Evolutionary conservation across 2,113 vertebrate species (phyloP).

Genomic region (Neofelis nebulosa): DNA sequence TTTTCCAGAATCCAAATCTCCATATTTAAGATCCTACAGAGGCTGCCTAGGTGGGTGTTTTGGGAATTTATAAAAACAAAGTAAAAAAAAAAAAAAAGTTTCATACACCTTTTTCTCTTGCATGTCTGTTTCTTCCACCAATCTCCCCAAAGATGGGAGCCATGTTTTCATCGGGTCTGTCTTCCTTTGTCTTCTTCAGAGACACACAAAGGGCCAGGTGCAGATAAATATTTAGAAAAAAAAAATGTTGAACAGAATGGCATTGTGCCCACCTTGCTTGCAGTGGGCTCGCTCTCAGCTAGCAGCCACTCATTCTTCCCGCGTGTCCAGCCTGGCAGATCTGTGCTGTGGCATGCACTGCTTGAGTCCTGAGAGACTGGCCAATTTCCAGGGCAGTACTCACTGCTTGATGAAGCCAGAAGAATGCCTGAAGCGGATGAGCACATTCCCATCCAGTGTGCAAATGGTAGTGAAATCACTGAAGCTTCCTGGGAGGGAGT

Average conservation of each 20-base stretch:
- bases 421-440: constrained; percentile 58
- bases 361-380: constrained; percentile 62
- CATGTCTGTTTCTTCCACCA: neutral
- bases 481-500: neutral
- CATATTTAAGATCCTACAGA: neutral
- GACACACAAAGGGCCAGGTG: neutral
- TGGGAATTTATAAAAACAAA: neutral
- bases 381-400: constrained; percentile 46
- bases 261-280: neutral
- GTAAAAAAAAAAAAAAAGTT: neutral
- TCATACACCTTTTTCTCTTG: neutral
- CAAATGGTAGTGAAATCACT: constrained; percentile 31
- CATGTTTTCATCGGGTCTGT: neutral
- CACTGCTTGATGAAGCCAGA: constrained; percentile 63
- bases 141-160: neutral
- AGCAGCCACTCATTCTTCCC: neutral
- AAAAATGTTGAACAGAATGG: neutral
- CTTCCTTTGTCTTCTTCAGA: neutral
- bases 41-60: neutral
- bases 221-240: neutral
- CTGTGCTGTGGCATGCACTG: constrained; percentile 56
- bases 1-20: neutral
- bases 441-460: constrained; percentile 42
- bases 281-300: neutral
- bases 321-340: constrained; percentile 52